Evolutionary conservation across 2,888 invertebrate species (phyloP).

Genomic region (Volucella zonaria): DNA sequence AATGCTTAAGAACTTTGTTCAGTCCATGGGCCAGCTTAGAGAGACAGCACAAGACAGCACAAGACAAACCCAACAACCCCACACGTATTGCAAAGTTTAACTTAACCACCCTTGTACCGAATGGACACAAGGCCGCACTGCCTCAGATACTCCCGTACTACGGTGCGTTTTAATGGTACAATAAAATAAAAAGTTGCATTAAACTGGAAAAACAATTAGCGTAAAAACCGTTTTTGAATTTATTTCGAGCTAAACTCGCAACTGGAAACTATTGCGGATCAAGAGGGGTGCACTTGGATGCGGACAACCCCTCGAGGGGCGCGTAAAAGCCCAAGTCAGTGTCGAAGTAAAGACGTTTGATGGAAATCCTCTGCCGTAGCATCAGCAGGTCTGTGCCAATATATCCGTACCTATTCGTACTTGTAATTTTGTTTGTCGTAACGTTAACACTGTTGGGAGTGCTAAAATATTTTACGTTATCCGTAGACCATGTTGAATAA

Average conservation of each 20-base stretch:
- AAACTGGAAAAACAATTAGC: slow-evolving; percentile 81
- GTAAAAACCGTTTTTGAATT: slow-evolving; percentile 79
- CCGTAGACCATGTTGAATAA: slow-evolving; percentile 61
- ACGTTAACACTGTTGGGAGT: slow-evolving; percentile 63
- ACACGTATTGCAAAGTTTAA: slow-evolving; percentile 23
- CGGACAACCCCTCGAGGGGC: slow-evolving; percentile 49
- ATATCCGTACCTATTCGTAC: background rate
- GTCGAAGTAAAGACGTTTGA: slow-evolving; percentile 43
- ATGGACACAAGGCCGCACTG: slow-evolving; percentile 43
- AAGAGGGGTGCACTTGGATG: slow-evolving; percentile 20
- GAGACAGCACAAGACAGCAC: slow-evolving; percentile 65
- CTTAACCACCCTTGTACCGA: slow-evolving; percentile 41
- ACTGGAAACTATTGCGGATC: slow-evolving; percentile 70
- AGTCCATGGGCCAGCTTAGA: slow-evolving; percentile 69
- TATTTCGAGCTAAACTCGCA: slow-evolving; percentile 73
- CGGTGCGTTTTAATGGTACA: slow-evolving; percentile 72
- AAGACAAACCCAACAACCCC: slow-evolving; percentile 45
- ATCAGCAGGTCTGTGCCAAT: slow-evolving; percentile 6
- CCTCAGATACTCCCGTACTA: slow-evolving; percentile 27
- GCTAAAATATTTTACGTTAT: slow-evolving; percentile 67
- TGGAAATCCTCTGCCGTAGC: slow-evolving; percentile 53
- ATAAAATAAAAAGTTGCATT: slow-evolving; percentile 78
- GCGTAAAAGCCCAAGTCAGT: slow-evolving; percentile 44
- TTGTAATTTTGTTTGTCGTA: slow-evolving; percentile 66
- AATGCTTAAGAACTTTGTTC: slow-evolving; percentile 69